Conservation (phyloP, 2,888 invertebrate species). For the Drosophila paramelanica region DNA sequence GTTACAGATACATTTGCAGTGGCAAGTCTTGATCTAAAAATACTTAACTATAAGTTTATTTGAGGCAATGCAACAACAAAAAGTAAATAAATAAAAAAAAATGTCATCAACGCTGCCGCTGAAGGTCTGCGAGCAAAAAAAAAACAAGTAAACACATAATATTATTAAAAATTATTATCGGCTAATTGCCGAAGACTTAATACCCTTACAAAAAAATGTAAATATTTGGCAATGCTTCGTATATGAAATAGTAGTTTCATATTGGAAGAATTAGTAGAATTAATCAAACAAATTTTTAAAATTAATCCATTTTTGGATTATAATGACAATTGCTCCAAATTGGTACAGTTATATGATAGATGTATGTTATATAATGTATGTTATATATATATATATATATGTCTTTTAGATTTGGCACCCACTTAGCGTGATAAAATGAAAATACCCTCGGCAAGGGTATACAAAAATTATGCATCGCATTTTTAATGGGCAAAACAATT, state of each 20-base stretch:
- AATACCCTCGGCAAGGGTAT: not conserved
- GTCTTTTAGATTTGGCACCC: too few species aligned
- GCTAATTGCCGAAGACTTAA: not conserved
- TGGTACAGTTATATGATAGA: too few species aligned
- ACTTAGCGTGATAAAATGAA: not conserved
- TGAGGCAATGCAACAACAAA: constrained; percentile 62
- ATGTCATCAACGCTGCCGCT: constrained; percentile 45
- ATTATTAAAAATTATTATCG: not conserved
- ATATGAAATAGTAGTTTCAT: too few species aligned
- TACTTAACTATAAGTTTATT: constrained; percentile 61
- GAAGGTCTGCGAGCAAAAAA: constrained; percentile 62
- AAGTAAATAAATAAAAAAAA: too few species aligned
- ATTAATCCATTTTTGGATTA: too few species aligned
- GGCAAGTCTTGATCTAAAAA: constrained; percentile 61
- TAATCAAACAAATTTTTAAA: too few species aligned
- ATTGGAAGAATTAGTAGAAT: too few species aligned
- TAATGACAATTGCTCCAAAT: too few species aligned
- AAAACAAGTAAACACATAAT: not conserved
- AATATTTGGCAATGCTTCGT: too few species aligned
- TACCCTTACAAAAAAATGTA: not conserved
- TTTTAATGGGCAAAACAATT: constrained; percentile 66
- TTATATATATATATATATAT: too few species aligned
- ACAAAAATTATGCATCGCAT: constrained; percentile 61
- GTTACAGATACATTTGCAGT: constrained; percentile 11
- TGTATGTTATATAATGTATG: too few species aligned